phyloP scores from a whole-genome alignment of 2,797 vertebrate species.

The Semotilus atromaculatus region DNA sequence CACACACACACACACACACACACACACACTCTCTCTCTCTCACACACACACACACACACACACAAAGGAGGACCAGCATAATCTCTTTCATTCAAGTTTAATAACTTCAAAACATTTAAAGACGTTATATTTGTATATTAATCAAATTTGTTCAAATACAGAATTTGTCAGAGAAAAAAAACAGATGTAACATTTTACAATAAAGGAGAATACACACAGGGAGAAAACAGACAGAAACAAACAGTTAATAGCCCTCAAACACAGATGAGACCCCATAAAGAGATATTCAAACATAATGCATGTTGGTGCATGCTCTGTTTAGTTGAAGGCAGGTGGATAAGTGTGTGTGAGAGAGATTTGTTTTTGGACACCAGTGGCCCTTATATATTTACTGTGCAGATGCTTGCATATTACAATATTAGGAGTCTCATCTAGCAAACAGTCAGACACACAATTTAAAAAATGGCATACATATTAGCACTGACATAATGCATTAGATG shows the following conservation, averaged over 20 bases:
- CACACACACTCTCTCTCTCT: too few relatives aligned
- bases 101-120: neutral
- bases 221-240: constrained; percentile 54
- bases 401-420: constrained; percentile 1
- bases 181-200: constrained; percentile 44
- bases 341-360: neutral
- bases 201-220: constrained; percentile 45
- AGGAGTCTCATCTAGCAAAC: neutral
- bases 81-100: neutral
- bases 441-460: constrained; percentile 2
- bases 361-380: neutral
- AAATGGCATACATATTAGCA: neutral
- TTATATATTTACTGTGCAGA: neutral
- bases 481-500: neutral
- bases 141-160: constrained; percentile 65
- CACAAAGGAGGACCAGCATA: neutral
- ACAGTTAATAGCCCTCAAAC: constrained; percentile 74
- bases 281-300: constrained; percentile 44
- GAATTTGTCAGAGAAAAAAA: constrained; percentile 48
- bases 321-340: constrained; percentile 4
- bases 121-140: neutral
- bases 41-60: neutral
- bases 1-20: too few relatives aligned
- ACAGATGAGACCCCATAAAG: constrained; percentile 61
- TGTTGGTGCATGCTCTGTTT: neutral